phyloP scores from a whole-genome alignment of 2,797 vertebrate species.

The Sebastes elongatus region DNA sequence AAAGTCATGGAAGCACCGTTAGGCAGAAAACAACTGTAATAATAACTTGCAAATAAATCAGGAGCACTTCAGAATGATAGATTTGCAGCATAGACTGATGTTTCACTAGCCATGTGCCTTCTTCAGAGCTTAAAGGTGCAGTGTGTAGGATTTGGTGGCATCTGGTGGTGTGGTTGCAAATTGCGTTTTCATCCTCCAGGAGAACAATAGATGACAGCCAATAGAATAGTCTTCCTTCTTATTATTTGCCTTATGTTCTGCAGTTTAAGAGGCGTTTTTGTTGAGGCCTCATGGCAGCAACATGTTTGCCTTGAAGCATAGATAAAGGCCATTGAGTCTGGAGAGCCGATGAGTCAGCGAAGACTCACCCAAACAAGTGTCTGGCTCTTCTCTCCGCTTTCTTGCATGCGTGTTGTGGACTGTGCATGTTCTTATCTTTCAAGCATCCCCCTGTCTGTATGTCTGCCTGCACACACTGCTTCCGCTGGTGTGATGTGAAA shows the following conservation, averaged over 20 bases:
- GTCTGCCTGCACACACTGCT: not conserved
- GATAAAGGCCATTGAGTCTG: not conserved
- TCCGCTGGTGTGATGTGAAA: conserved; percentile 48
- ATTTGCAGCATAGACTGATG: not conserved
- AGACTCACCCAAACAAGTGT: not conserved
- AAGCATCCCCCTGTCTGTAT: not conserved
- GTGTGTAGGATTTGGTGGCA: too few species aligned
- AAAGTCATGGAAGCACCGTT: not conserved
- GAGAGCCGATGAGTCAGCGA: conserved; percentile 29
- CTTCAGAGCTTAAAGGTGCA: too few species aligned
- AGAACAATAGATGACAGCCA: not conserved
- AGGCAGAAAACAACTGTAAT: not conserved
- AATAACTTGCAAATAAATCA: not conserved
- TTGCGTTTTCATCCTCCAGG: not conserved
- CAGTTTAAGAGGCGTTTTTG: not conserved
- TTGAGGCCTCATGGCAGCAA: not conserved
- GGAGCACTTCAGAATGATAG: not conserved
- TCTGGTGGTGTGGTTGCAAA: too few species aligned
- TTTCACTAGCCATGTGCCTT: not conserved
- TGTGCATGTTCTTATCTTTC: conserved; percentile 28
- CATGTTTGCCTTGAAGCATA: not conserved
- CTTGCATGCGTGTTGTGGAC: not conserved
- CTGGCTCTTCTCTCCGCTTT: conserved; percentile 13
- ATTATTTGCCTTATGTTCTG: not conserved
- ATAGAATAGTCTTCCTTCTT: not conserved